Evolutionary conservation across 2,113 vertebrate genomes (phyloP).

Genomic region (Planiliza haematocheilus): DNA sequence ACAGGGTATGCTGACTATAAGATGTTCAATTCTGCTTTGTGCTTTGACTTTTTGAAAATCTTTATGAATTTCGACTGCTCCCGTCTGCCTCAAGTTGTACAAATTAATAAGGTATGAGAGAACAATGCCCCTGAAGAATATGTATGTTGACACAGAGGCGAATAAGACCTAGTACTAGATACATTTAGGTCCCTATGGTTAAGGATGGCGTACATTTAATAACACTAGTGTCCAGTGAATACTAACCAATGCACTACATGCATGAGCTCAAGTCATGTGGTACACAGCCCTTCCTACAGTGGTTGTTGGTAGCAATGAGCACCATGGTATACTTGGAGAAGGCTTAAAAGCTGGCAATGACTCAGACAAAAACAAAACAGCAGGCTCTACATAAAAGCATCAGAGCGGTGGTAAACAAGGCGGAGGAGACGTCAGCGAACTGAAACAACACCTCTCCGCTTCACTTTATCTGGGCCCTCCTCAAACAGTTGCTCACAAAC

Average conservation of each 20-base stretch:
- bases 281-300: too few species aligned
- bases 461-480: not conserved
- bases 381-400: not conserved
- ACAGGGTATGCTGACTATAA: not conserved
- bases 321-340: not conserved
- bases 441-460: constrained; percentile 12
- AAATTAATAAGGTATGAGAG: not conserved
- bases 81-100: not conserved
- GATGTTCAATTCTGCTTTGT: not conserved
- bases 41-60: not conserved
- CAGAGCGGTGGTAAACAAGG: not conserved
- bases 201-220: too few species aligned
- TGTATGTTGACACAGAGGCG: too few species aligned
- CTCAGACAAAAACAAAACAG: not conserved
- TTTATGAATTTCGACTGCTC: not conserved
- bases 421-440: not conserved
- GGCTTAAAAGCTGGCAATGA: not conserved
- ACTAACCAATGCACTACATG: too few species aligned
- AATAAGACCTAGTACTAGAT: too few species aligned
- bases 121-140: not conserved
- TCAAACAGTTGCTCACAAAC: constrained; percentile 22
- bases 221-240: too few species aligned
- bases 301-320: not conserved
- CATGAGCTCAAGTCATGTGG: too few species aligned
- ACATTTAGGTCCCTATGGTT: too few species aligned